Evolutionary conservation across 2,888 invertebrate genomes (phyloP).

Genomic region (Nephrocerus scutellatus): DNA sequence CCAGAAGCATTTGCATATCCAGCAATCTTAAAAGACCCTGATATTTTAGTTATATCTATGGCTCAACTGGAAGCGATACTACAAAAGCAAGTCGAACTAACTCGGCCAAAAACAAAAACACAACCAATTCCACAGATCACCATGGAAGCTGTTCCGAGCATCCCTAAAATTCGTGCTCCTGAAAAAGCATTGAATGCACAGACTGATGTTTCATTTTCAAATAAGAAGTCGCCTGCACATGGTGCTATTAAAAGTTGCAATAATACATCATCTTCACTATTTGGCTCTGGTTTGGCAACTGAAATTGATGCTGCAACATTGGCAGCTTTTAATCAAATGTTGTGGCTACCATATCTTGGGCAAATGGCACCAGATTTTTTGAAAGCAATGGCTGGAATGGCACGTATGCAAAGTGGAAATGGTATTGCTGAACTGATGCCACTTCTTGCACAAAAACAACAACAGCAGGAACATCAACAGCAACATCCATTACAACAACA

Average conservation of each 20-base stretch:
- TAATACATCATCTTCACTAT: constrained; percentile 11
- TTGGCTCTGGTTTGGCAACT: constrained; percentile 50
- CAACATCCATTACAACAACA: constrained; percentile 20
- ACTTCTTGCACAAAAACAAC: constrained; percentile 43
- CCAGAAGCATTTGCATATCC: constrained; percentile 69
- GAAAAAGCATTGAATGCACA: constrained; percentile 13
- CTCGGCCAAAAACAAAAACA: constrained; percentile 32
- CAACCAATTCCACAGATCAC: constrained; percentile 25
- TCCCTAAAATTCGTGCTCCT: constrained; percentile 13
- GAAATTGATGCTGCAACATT: constrained; percentile 65
- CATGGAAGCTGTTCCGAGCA: constrained; percentile 24
- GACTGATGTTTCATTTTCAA: constrained; percentile 17
- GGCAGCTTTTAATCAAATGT: constrained; percentile 64
- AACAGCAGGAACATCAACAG: constrained; percentile 18
- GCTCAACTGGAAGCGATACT: constrained; percentile 63
- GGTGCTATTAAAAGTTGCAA: too few relatives aligned
- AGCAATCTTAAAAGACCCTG: constrained; percentile 66
- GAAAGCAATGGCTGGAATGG: constrained; percentile 41
- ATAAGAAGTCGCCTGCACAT: constrained; percentile 13
- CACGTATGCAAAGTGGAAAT: constrained; percentile 30
- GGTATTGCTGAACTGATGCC: constrained; percentile 32
- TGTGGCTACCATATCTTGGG: constrained; percentile 62
- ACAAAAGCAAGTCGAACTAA: constrained; percentile 49
- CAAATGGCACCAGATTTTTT: constrained; percentile 50
- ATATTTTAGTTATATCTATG: constrained; percentile 69